A percentile compares a stretch with the other conserved stretches of the same genome.
Evolutionary conservation across 2,888 invertebrate species (phyloP).

Genomic region (Pollenia amentaria): DNA sequence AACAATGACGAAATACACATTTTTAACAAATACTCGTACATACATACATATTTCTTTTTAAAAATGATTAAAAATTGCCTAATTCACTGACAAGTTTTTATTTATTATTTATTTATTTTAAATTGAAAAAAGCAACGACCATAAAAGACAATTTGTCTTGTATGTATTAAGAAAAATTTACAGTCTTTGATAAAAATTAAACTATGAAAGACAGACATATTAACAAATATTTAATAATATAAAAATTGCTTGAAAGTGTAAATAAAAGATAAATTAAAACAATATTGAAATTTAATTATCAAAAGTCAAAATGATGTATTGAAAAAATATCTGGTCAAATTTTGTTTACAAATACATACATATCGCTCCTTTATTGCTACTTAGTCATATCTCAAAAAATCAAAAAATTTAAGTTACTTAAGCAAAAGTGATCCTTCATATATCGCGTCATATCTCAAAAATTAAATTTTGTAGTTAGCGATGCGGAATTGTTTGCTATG

Average conservation of each 20-base stretch:
- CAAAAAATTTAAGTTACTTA: too few species aligned
- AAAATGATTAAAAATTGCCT: constrained; percentile 19
- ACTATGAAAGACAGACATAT: constrained; percentile 5
- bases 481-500: too few species aligned
- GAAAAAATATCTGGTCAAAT: neutral
- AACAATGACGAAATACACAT: constrained; percentile 15
- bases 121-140: constrained; percentile 20
- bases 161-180: constrained; percentile 11
- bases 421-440: too few species aligned
- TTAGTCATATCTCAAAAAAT: too few species aligned
- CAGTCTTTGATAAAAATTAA: constrained; percentile 14
- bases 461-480: too few species aligned
- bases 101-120: constrained; percentile 57
- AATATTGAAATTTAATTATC: neutral
- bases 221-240: neutral
- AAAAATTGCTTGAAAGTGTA: too few species aligned
- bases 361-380: too few species aligned
- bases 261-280: neutral
- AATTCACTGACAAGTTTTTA: constrained; percentile 49
- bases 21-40: neutral
- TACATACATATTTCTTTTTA: neutral
- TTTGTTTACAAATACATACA: neutral
- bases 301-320: constrained; percentile 1
- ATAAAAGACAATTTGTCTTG: constrained; percentile 31
- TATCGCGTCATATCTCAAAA: too few species aligned